phyloP scores from a whole-genome alignment of 1,140 invertebrate species.

The Temnothorax longispinosus region DNA sequence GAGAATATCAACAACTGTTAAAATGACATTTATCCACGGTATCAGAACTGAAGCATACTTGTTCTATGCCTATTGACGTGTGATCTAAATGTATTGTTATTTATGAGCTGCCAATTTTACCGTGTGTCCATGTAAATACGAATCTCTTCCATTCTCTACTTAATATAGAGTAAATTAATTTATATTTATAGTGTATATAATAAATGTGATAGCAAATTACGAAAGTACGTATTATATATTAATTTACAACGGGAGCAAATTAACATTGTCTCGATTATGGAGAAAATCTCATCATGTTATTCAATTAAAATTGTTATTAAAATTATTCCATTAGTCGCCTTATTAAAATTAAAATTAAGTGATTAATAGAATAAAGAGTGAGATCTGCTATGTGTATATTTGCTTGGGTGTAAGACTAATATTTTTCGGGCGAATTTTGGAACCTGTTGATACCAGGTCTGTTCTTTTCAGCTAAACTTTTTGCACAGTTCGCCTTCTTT shows the following conservation, averaged over 20 bases:
- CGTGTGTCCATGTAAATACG: slow-evolving; percentile 30
- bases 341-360: neutral
- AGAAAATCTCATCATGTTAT: neutral
- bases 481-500: too few relatives aligned
- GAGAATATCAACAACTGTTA: neutral
- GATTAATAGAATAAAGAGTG: neutral
- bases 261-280: neutral
- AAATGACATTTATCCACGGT: neutral
- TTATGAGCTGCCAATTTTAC: slow-evolving; percentile 38
- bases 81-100: slow-evolving; percentile 9
- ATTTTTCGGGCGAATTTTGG: neutral
- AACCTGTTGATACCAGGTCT: too few relatives aligned
- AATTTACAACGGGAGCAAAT: neutral
- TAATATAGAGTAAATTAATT: slow-evolving; percentile 17
- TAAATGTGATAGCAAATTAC: slow-evolving; percentile 1
- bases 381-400: neutral
- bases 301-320: neutral
- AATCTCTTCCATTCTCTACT: slow-evolving; percentile 40
- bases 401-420: neutral
- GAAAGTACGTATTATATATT: neutral
- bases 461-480: too few relatives aligned
- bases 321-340: too few relatives aligned
- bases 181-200: slow-evolving; percentile 29
- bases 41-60: neutral
- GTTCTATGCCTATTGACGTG: neutral